phyloP scores from a whole-genome alignment of 2,113 vertebrate species.

The rabbit (Oryctolagus cuniculus) region DNA sequence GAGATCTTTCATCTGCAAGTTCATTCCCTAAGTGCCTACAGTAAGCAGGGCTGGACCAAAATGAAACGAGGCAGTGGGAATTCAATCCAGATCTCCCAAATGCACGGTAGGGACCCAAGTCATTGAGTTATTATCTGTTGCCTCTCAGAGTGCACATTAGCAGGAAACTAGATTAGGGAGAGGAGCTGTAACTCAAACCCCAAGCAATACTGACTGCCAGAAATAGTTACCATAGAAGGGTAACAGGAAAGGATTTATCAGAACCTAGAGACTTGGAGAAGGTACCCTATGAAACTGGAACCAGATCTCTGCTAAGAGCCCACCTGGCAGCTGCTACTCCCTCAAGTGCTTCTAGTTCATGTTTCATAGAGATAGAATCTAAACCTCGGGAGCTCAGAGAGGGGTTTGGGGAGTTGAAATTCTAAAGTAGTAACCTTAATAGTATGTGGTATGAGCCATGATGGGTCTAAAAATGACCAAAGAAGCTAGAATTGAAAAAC shows the following conservation, averaged over 20 bases:
- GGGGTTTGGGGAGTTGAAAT: background rate
- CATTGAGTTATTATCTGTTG: too few species aligned
- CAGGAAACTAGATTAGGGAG: too few species aligned
- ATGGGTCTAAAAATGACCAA: background rate
- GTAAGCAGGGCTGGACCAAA: too few species aligned
- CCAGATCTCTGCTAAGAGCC: background rate
- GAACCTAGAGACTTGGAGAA: background rate
- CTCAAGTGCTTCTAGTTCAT: background rate
- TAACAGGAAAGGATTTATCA: background rate
- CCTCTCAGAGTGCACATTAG: too few species aligned
- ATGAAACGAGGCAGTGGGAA: too few species aligned
- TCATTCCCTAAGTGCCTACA: too few species aligned
- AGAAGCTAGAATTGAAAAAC: background rate
- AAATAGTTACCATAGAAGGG: fast-evolving
- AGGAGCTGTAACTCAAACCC: too few species aligned
- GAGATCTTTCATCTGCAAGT: too few species aligned
- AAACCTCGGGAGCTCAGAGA: background rate
- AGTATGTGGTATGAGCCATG: background rate
- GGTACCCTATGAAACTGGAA: too few species aligned
- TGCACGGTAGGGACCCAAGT: too few species aligned
- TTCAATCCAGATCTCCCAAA: too few species aligned
- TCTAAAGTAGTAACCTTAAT: background rate
- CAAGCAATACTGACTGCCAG: background rate
- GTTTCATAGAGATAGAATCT: background rate
- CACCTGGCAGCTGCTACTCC: background rate